These are phyloP conservation scores for Gadopsis marmoratus DNA, from an alignment of 2,797 vertebrate species.

Conservation along the genomic window DNA sequence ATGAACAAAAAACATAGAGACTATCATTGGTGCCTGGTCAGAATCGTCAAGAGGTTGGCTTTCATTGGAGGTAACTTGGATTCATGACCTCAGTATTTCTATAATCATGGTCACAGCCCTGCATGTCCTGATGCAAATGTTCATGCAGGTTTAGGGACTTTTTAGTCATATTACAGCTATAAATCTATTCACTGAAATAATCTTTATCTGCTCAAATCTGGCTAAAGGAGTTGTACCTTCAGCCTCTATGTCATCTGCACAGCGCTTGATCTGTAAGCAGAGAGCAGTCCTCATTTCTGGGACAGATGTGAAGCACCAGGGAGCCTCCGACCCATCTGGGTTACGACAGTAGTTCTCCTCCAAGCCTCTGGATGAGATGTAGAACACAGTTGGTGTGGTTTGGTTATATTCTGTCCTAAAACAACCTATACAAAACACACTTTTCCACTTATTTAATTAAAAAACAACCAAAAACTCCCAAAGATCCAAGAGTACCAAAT, in stretches of 20 bases:
- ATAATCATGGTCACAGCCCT: not conserved
- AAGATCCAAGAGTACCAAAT: not conserved
- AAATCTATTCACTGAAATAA: not conserved
- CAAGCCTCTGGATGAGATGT: slow-evolving; percentile 86
- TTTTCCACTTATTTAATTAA: not conserved
- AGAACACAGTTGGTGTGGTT: slow-evolving; percentile 1
- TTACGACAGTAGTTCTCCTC: slow-evolving; percentile 97
- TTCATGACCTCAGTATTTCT: not conserved
- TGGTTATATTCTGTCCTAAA: not conserved
- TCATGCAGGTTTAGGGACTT: not conserved
- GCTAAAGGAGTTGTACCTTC: slow-evolving; percentile 82
- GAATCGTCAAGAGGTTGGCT: not conserved
- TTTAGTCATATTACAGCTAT: slow-evolving; percentile 9
- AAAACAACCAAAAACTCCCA: not conserved
- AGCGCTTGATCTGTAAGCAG: slow-evolving; percentile 96
- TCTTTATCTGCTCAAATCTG: slow-evolving; percentile 1
- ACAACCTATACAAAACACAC: not conserved
- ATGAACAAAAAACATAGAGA: not conserved
- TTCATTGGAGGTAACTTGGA: not conserved
- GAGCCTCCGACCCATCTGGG: slow-evolving; percentile 95
- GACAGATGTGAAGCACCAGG: slow-evolving; percentile 95
- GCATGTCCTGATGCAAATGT: not conserved
- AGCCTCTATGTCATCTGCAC: slow-evolving; percentile 88
- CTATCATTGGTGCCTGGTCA: not conserved
- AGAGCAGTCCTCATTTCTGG: slow-evolving; percentile 89